Evolutionary conservation across 2,888 invertebrate species (phyloP), one percentile per base, ranked within the genome.

Genomic region (Fragum fragum): DNA sequence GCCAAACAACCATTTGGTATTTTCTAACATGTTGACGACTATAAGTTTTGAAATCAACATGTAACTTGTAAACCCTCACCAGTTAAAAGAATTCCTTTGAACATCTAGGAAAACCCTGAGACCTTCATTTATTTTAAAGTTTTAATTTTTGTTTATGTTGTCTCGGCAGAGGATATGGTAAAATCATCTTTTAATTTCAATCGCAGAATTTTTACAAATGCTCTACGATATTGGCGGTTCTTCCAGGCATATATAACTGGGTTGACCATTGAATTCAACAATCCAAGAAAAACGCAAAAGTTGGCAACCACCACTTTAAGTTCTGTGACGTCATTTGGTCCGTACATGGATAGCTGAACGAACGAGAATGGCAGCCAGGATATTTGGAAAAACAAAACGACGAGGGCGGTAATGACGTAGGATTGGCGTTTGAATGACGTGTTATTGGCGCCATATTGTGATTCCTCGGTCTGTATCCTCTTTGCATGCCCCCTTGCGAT

Each of bases 191-290:
- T 26, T 21, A 26, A n/a, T 6, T 76, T 47, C 7, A 77, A 59
- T 26, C 79, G 69, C 3, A 90, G 21, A 42, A 90, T 39, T 32
- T 81, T 86, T 55, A 74, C 81, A 29, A 90, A 86, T 0, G 87
- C 86, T 5, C 63, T 63, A 36, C 86, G 77, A 53, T 83, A 89
- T 39, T 85, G 83, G 66, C 76, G 79, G 76, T 89, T 90, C 57
- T 87, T 87, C 85, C 87, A 88, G 6, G 81, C 83, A 75, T 90
- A 90, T 23, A 90, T 87, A n/a, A 90, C 28, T 6, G 90, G 90
- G 63, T 90, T 90, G n/a, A 86, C 72, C 29, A 73, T 76, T 7
- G 88, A 88, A 76, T 89, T 90, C 9, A 79, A 11, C 9, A 89
- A 71, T 26, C 88, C 90, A 0, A 90, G 74, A 68, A 89, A 86